Conservation (phyloP, 2,113 vertebrate genomes). For the Takifugu bimaculatus region DNA sequence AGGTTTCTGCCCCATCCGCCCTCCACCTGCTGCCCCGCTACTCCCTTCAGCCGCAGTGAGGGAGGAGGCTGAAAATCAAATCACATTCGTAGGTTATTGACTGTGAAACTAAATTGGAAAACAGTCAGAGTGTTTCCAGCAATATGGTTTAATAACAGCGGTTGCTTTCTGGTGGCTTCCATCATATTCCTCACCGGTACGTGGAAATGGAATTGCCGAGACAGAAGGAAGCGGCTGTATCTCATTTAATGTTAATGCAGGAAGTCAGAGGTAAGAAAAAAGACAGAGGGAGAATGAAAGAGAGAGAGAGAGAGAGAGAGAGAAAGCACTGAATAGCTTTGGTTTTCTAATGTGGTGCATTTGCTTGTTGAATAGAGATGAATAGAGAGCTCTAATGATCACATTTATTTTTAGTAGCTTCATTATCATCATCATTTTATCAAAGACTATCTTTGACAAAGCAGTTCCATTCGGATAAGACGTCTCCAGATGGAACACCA, state of each 20-base stretch:
- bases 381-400: conserved; percentile 35
- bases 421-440: conserved; percentile 45
- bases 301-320: conserved; percentile 1
- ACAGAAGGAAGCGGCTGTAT: conserved; percentile 63
- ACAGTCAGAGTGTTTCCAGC: conserved; percentile 61
- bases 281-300: not conserved
- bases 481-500: not conserved
- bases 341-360: conserved; percentile 35
- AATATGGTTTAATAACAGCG: conserved; percentile 73
- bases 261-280: conserved; percentile 3
- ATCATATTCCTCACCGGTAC: conserved; percentile 63
- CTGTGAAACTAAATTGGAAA: conserved; percentile 76
- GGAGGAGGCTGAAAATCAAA: conserved; percentile 61
- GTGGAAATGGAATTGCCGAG: conserved; percentile 68
- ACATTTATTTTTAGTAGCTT: conserved; percentile 45
- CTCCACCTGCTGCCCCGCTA: not conserved
- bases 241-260: conserved; percentile 57
- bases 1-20: conserved; percentile 38
- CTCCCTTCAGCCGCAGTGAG: conserved; percentile 15
- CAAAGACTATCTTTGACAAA: conserved; percentile 37
- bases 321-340: conserved; percentile 28
- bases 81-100: conserved; percentile 72
- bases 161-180: conserved; percentile 54
- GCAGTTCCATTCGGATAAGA: conserved; percentile 21
- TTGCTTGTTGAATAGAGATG: conserved; percentile 28